Conservation (phyloP, 64 coral and sea anemone species). For the Montipora capricornis region DNA sequence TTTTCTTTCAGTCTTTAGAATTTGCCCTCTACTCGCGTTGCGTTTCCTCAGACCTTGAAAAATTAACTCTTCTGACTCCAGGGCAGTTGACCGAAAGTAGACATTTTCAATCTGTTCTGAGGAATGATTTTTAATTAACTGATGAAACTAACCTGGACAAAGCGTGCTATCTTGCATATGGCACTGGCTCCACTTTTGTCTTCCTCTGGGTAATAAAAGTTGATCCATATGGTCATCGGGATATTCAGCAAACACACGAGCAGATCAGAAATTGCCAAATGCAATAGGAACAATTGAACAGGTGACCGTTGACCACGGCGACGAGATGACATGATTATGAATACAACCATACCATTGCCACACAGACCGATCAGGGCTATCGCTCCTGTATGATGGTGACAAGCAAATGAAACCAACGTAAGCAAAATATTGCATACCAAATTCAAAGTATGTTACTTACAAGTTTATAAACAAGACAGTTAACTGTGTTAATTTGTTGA, state of each 20-base stretch:
- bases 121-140: too few species aligned
- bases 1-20: too few species aligned
- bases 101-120: too few species aligned
- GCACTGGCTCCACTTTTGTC: constrained; percentile 32
- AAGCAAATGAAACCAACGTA: neutral
- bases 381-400: constrained; percentile 20
- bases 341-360: constrained; percentile 75
- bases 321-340: constrained; percentile 60
- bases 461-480: too few species aligned
- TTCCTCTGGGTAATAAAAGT: constrained; percentile 65
- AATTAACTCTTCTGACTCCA: too few species aligned
- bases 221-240: constrained; percentile 80
- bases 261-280: constrained; percentile 85
- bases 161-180: constrained; percentile 73
- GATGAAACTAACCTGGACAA: constrained; percentile 69
- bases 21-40: too few species aligned
- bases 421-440: too few species aligned
- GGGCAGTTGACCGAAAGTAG: too few species aligned
- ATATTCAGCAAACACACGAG: constrained; percentile 84
- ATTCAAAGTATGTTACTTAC: too few species aligned
- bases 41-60: too few species aligned
- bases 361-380: constrained; percentile 64
- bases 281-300: constrained; percentile 76
- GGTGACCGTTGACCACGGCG: constrained; percentile 52
- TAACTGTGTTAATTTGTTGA: too few species aligned